Percentiles rank a stretch among this genome's conserved stretches.
phyloP scores from a whole-genome alignment of 2,888 invertebrate species.

The Lasioglossum zephyrum region DNA sequence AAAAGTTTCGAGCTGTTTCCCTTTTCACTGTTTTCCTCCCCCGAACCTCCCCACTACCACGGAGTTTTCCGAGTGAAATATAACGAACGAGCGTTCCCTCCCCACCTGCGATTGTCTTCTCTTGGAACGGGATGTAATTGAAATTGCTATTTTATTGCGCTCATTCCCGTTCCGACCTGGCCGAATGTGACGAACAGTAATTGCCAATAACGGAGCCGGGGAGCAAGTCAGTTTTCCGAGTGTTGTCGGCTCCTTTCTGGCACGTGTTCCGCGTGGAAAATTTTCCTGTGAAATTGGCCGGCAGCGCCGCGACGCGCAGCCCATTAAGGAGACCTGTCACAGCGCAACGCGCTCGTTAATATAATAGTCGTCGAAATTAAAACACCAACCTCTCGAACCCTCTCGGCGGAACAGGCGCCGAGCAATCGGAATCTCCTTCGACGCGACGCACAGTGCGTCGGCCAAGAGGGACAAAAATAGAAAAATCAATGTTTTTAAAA shows the following conservation, averaged over 20 bases:
- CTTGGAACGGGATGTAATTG: not conserved
- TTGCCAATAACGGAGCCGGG: not conserved
- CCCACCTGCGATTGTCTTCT: not conserved
- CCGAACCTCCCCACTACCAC: not conserved
- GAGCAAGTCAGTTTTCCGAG: not conserved
- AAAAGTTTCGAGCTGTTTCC: slow-evolving; percentile 18
- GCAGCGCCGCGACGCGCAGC: not conserved
- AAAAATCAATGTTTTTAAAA: too few species aligned
- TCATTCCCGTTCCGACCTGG: not conserved
- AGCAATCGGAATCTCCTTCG: not conserved
- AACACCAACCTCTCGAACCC: not conserved
- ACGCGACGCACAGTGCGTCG: not conserved
- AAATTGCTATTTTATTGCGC: not conserved
- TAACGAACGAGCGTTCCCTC: not conserved
- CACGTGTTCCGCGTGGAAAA: not conserved
- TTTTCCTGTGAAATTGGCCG: not conserved
- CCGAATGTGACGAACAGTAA: not conserved
- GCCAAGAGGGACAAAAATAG: too few species aligned
- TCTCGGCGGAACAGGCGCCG: not conserved
- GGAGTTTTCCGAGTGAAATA: not conserved
- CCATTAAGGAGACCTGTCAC: slow-evolving; percentile 5
- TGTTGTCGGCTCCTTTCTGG: not conserved
- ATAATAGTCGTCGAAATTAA: slow-evolving; percentile 9
- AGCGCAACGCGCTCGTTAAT: not conserved
- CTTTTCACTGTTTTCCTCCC: not conserved